phyloP scores from a whole-genome alignment of 2,113 vertebrate species.

The Pica pica region DNA sequence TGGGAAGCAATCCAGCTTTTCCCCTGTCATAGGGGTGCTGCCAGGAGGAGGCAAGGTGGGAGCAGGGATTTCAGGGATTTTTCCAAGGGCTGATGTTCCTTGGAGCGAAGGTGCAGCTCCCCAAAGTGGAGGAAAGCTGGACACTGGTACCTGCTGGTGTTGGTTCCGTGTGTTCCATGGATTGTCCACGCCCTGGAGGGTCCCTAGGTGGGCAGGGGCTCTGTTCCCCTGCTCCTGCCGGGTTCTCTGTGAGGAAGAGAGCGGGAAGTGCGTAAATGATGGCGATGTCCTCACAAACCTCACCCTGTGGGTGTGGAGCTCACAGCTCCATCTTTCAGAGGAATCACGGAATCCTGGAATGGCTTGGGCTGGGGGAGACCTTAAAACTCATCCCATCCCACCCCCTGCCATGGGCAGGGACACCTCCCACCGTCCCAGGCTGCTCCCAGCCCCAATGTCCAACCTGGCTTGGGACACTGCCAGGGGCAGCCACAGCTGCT shows the following conservation, averaged over 20 bases:
- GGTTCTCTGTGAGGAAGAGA: background rate
- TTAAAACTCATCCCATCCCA: fast-evolving
- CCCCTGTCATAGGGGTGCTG: background rate
- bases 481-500: background rate
- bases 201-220: background rate
- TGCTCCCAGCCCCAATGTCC: background rate
- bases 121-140: background rate
- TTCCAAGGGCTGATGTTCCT: background rate
- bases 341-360: background rate
- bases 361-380: background rate
- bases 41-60: background rate
- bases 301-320: background rate
- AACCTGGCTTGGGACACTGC: background rate
- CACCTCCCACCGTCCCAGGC: fast-evolving
- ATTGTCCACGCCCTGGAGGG: fast-evolving
- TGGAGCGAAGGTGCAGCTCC: background rate
- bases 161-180: fast-evolving
- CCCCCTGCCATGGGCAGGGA: background rate
- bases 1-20: background rate
- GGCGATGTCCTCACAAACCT: background rate
- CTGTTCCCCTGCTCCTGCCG: background rate
- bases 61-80: background rate
- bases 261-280: background rate
- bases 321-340: background rate
- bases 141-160: background rate